Conservation (phyloP, 2,113 vertebrate genomes). For the Nycticryphes semicollaris region DNA sequence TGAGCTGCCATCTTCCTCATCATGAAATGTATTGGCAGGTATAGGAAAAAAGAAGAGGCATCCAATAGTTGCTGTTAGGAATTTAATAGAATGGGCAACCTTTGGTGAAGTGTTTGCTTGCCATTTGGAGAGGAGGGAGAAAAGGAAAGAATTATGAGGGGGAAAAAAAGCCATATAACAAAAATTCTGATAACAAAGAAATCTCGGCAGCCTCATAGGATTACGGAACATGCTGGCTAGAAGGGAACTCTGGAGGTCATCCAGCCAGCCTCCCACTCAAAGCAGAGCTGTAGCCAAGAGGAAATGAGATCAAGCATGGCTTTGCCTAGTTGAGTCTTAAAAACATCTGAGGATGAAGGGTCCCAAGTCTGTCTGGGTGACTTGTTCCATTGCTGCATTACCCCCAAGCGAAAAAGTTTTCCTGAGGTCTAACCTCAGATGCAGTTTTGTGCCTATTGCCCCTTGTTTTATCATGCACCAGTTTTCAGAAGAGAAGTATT, state of each 20-base stretch:
- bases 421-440: not conserved
- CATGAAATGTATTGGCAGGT: slow-evolving; percentile 50
- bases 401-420: not conserved
- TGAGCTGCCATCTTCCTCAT: slow-evolving; percentile 67
- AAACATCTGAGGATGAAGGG: not conserved
- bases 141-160: not conserved
- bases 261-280: not conserved
- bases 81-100: slow-evolving; percentile 36
- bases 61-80: slow-evolving; percentile 62
- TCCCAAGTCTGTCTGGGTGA: not conserved
- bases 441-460: not conserved
- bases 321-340: not conserved
- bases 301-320: not conserved
- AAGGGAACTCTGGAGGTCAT: not conserved
- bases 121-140: slow-evolving; percentile 18
- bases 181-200: not conserved
- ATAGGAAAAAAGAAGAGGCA: slow-evolving; percentile 57
- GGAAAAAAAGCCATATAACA: not conserved
- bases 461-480: not conserved
- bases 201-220: not conserved
- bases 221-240: not conserved
- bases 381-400: not conserved
- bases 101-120: slow-evolving; percentile 51
- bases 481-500: not conserved
- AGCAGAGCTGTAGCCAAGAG: not conserved